Conservation (phyloP, 2,113 vertebrate species). For the Phoenicopterus ruber region DNA sequence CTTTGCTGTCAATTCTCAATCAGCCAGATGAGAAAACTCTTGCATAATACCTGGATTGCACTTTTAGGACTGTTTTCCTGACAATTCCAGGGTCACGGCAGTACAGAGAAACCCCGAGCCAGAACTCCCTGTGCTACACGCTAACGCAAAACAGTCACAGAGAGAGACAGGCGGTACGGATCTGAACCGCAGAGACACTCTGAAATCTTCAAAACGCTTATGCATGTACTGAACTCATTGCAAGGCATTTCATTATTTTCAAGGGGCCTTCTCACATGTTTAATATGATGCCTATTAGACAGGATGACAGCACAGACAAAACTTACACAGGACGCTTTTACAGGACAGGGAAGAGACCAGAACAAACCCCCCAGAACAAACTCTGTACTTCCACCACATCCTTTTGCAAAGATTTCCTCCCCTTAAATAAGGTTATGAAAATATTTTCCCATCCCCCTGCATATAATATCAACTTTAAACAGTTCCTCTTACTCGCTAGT, state of each 20-base stretch:
- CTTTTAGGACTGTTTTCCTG: not conserved
- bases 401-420: not conserved
- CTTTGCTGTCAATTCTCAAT: not conserved
- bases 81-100: not conserved
- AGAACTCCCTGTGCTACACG: not conserved
- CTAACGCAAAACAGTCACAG: not conserved
- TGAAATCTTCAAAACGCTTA: not conserved
- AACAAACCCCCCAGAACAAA: not conserved
- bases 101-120: not conserved
- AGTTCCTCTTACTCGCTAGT: not conserved
- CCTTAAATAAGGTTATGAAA: not conserved
- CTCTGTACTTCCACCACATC: not conserved
- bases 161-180: not conserved
- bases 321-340: not conserved
- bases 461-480: not conserved
- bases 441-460: not conserved
- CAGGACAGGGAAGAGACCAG: not conserved
- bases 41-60: not conserved
- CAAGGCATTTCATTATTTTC: not conserved
- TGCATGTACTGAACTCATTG: not conserved
- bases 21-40: not conserved
- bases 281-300: not conserved
- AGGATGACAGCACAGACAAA: not conserved
- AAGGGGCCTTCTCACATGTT: not conserved
- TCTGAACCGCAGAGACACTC: not conserved